Conservation (phyloP, 2,113 vertebrate species). For the Phrynosoma platyrhinos region DNA sequence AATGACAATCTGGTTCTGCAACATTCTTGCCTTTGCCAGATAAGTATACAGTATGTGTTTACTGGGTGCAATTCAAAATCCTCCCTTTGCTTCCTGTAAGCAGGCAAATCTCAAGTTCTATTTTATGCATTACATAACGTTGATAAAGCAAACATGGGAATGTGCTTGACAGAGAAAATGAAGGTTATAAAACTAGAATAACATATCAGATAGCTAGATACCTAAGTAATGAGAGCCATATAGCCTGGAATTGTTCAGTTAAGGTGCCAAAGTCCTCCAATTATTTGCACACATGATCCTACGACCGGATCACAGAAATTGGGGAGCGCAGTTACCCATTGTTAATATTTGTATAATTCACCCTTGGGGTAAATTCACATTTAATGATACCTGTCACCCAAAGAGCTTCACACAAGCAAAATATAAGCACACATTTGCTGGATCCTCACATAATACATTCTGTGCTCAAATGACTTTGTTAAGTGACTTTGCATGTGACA, state of each 20-base stretch:
- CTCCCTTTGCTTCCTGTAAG: slow-evolving; percentile 4
- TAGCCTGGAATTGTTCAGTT: not conserved
- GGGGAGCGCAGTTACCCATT: too few relatives aligned
- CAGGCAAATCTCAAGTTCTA: not conserved
- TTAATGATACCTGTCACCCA: too few relatives aligned
- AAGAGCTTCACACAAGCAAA: too few relatives aligned
- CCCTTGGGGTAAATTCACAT: too few relatives aligned
- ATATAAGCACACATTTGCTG: too few relatives aligned
- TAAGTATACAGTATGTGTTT: not conserved
- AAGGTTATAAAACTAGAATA: not conserved
- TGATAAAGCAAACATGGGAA: not conserved
- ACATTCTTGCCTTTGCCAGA: slow-evolving; percentile 13
- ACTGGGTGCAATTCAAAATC: not conserved
- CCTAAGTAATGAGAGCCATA: not conserved
- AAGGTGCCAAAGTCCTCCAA: not conserved
- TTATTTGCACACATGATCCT: not conserved
- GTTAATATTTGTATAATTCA: too few relatives aligned
- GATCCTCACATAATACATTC: too few relatives aligned
- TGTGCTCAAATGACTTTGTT: too few relatives aligned
- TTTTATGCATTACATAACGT: not conserved
- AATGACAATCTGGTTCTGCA: not conserved
- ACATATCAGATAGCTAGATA: not conserved
- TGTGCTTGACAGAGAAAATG: not conserved
- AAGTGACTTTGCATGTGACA: too few relatives aligned
- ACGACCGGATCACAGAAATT: too few relatives aligned